Conservation (phyloP, 2,888 invertebrate genomes). For the Eupithecia inturbata region DNA sequence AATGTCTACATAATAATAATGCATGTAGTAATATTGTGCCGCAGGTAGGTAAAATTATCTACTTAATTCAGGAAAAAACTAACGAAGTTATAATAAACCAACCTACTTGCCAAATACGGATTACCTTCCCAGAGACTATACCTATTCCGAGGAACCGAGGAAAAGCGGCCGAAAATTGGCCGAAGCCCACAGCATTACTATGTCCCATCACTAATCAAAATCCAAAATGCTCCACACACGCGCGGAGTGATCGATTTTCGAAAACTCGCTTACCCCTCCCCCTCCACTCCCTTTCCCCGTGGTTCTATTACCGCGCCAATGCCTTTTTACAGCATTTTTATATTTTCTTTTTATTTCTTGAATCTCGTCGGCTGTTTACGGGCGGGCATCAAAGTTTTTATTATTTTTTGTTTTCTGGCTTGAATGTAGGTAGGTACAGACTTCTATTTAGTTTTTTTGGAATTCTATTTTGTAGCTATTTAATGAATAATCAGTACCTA, state of each 20-base stretch:
- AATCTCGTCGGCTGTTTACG: conserved; percentile 58
- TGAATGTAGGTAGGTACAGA: not conserved
- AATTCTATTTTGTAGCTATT: too few relatives aligned
- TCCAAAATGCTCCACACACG: conserved; percentile 77
- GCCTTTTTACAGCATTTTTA: conserved; percentile 67
- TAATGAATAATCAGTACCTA: too few relatives aligned
- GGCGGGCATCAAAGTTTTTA: conserved; percentile 41
- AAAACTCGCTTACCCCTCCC: conserved; percentile 57
- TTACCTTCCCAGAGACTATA: too few relatives aligned
- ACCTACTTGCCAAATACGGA: too few relatives aligned
- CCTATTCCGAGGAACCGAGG: not conserved
- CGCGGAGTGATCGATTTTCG: conserved; percentile 79
- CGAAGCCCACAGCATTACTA: not conserved
- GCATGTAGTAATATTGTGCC: too few relatives aligned
- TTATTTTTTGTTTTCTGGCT: conserved; percentile 24
- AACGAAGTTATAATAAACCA: too few relatives aligned
- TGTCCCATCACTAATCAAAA: conserved; percentile 54
- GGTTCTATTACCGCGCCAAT: conserved; percentile 63
- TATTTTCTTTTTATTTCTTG: conserved; percentile 66
- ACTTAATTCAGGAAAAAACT: too few relatives aligned
- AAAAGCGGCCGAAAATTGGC: not conserved
- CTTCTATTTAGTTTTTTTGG: not conserved
- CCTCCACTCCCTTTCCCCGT: conserved; percentile 48
- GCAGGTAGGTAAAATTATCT: too few relatives aligned
- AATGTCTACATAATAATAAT: too few relatives aligned